Base-by-base conservation (phyloP, 2,888 invertebrate genomes). In the Muscina levida region DNA sequence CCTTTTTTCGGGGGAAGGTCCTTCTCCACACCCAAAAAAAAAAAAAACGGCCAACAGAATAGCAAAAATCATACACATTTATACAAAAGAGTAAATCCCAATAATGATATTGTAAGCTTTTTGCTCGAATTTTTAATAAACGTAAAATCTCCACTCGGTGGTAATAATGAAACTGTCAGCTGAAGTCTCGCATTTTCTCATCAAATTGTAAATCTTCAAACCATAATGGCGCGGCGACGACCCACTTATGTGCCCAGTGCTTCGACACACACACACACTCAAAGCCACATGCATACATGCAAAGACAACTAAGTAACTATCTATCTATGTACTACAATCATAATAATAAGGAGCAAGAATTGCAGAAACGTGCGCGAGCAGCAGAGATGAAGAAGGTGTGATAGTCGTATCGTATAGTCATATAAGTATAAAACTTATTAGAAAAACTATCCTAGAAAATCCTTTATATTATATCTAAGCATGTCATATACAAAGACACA, bases 101-200 rank as follows among this genome's bases (percentile, higher is more conserved):
- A 85, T 87, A 88, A 87, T 88, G 87, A 88, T 87, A 87, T 86
- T 87, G 87, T 86, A 87, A 87, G 85, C 87, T 87, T 86, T 87
- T 86, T 86, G 86, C 56, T 51, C 59, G 46, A 86, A 87, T 62
- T 62, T 62, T 59, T 62, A 62, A 42, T 62, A 62, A 42, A 62
- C 42, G 42, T 62, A 59, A 42, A 62, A 62, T 42, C 62, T 85
- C 86, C 85, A 85, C 86, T 86, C 85, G 85, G 86, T 87, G 85
- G 86, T 87, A 86, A 88, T 88, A 88, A 88, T 88, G 88, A 87
- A 88, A 88, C 87, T 88, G 87, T 88, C 88, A 81, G 87, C 87
- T 86, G 85, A 86, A 88, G 87, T 87, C 86, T 87, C 88, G 87
- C 87, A 88, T 87, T 87, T 88, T 88, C 87, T 85, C 87, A 87